phyloP scores from a whole-genome alignment of 2,888 invertebrate genomes.

The Noctua fimbriata region DNA sequence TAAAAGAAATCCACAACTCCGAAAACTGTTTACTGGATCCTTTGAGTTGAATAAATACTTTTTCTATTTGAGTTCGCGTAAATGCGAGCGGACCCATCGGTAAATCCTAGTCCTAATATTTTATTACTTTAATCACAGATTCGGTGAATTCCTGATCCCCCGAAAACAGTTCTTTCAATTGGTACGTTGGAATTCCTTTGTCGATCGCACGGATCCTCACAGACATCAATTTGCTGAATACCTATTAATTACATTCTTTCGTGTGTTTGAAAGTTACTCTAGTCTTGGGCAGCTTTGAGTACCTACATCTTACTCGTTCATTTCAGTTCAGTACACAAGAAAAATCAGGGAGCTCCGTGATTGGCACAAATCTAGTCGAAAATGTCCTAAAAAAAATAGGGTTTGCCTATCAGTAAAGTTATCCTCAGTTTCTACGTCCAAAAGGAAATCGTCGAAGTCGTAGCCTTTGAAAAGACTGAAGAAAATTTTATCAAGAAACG shows the following conservation, averaged over 20 bases:
- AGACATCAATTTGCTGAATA: slow-evolving; percentile 60
- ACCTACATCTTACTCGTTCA: slow-evolving; percentile 1
- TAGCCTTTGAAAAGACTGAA: slow-evolving; percentile 36
- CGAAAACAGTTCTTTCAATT: slow-evolving; percentile 53
- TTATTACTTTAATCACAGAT: slow-evolving; percentile 61
- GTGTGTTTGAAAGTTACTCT: slow-evolving; percentile 35
- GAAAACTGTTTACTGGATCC: slow-evolving; percentile 30
- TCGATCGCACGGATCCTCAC: slow-evolving; percentile 19
- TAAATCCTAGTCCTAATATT: slow-evolving; percentile 44
- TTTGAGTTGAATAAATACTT: slow-evolving; percentile 36
- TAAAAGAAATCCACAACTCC: slow-evolving; percentile 10
- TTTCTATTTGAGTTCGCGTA: slow-evolving; percentile 24
- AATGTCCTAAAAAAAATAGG: slow-evolving; percentile 22
- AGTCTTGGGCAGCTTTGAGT: slow-evolving; percentile 12
- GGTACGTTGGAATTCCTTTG: slow-evolving; percentile 52
- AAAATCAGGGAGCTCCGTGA: slow-evolving; percentile 24
- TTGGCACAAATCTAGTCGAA: slow-evolving; percentile 25
- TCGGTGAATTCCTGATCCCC: slow-evolving; percentile 35
- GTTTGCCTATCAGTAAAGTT: slow-evolving; percentile 28
- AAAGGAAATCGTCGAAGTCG: slow-evolving; percentile 4
- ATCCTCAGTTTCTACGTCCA: slow-evolving; percentile 19
- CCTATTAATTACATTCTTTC: slow-evolving; percentile 61
- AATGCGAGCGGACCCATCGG: not conserved
- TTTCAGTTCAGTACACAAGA: slow-evolving; percentile 22
- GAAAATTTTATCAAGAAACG: slow-evolving; percentile 34